phyloP scores from a whole-genome alignment of 2,113 vertebrate genomes.

The Grantiella picta region DNA sequence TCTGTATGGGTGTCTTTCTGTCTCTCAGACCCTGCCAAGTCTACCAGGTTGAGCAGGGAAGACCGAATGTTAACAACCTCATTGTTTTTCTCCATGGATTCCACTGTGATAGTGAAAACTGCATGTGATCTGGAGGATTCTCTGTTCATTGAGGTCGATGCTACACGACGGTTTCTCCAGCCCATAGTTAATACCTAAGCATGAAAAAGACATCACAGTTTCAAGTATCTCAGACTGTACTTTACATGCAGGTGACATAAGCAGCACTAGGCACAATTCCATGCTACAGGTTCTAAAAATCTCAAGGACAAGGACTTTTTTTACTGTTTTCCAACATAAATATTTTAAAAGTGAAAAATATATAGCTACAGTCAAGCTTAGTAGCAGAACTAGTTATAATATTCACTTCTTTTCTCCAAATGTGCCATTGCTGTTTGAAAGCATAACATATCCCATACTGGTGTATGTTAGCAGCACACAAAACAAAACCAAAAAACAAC shows the following conservation, averaged over 20 bases:
- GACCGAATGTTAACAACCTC: slow-evolving; percentile 90
- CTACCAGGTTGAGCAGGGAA: slow-evolving; percentile 92
- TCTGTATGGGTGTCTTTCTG: slow-evolving; percentile 92
- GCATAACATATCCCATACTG: background rate
- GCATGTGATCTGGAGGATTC: slow-evolving; percentile 95
- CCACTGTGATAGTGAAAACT: slow-evolving; percentile 90
- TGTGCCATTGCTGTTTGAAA: background rate
- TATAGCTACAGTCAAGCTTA: background rate
- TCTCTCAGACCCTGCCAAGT: slow-evolving; percentile 93
- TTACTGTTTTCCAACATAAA: background rate
- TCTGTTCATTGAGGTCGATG: slow-evolving; percentile 95
- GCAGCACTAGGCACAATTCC: background rate
- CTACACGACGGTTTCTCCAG: slow-evolving; percentile 93
- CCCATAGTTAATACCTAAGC: slow-evolving; percentile 89
- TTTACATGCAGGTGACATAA: background rate
- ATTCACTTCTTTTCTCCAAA: background rate
- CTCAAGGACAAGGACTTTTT: background rate
- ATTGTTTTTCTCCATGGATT: slow-evolving; percentile 88
- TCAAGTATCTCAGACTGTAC: background rate
- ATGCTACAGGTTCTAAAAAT: background rate
- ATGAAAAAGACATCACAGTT: background rate
- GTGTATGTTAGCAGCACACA: background rate
- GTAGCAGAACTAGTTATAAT: background rate
- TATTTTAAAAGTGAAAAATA: background rate
- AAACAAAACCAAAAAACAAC: background rate